Percentiles rank a stretch among this genome's conserved stretches.
Evolutionary conservation across 2,888 invertebrate genomes (phyloP).

Genomic region (Thelaira solivaga): DNA sequence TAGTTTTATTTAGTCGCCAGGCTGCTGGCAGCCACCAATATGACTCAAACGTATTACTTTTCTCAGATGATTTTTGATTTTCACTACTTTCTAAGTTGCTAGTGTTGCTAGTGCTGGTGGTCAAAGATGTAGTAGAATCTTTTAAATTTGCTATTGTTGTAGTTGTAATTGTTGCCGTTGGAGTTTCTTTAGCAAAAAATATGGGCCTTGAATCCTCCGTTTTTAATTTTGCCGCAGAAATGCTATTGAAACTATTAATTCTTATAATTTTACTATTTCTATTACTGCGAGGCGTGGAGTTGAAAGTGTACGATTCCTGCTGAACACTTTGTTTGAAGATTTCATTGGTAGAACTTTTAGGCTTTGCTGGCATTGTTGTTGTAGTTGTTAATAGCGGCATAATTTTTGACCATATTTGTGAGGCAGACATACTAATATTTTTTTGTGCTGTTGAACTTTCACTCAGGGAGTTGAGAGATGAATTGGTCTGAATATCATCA

Average conservation of each 20-base stretch:
- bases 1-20: conserved; percentile 70
- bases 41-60: conserved; percentile 64
- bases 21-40: conserved; percentile 76
- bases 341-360: conserved; percentile 16
- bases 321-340: background rate
- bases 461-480: conserved; percentile 30
- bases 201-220: background rate
- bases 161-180: conserved; percentile 52
- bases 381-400: conserved; percentile 64
- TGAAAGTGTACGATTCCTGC: background rate
- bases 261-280: conserved; percentile 73
- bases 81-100: background rate
- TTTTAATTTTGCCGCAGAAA: conserved; percentile 43
- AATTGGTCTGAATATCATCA: conserved; percentile 9
- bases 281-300: conserved; percentile 64
- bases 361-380: conserved; percentile 52
- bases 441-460: conserved; percentile 31
- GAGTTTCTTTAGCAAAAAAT: no score
- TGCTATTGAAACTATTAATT: conserved; percentile 61
- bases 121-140: conserved; percentile 29
- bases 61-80: conserved; percentile 18
- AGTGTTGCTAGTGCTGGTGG: conserved; percentile 25
- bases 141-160: conserved; percentile 55
- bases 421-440: conserved; percentile 14
- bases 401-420: conserved; percentile 68